phyloP scores from a whole-genome alignment of 2,797 vertebrate species.

The Melanotaenia boesemani region DNA sequence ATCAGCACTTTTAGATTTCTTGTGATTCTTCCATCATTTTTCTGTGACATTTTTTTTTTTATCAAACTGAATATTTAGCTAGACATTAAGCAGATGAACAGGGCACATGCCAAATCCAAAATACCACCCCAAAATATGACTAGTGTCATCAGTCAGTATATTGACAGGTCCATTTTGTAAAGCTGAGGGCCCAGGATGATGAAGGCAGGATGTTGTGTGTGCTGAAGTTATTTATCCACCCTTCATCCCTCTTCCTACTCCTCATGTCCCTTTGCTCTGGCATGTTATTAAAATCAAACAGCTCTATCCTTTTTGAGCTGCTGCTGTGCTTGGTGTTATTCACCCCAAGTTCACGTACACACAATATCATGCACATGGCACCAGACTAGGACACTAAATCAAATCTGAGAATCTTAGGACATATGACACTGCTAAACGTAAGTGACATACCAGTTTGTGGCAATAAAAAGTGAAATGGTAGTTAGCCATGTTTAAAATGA shows the following conservation, averaged over 20 bases:
- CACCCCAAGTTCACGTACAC: conserved; percentile 28
- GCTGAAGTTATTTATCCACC: conserved; percentile 61
- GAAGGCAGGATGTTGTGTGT: conserved; percentile 44
- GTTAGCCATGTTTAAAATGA: no score
- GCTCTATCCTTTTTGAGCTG: conserved; percentile 56
- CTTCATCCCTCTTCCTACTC: conserved; percentile 40
- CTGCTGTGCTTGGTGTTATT: conserved; percentile 35
- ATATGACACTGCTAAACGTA: conserved; percentile 43
- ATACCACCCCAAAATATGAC: conserved; percentile 1
- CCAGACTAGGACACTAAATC: conserved; percentile 28
- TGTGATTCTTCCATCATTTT: no score
- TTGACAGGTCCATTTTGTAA: conserved; percentile 33
- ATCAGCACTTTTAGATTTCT: no score
- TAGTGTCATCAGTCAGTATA: conserved; percentile 33
- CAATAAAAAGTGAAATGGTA: not conserved
- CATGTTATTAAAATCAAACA: conserved; percentile 82
- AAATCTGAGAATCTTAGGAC: conserved; percentile 44
- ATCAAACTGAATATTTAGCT: conserved; percentile 7
- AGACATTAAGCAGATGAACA: not conserved
- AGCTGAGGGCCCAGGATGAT: conserved; percentile 26
- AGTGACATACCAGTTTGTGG: conserved; percentile 4
- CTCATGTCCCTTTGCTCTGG: conserved; percentile 58
- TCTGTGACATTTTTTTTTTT: not conserved
- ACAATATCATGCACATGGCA: conserved; percentile 21
- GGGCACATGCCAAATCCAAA: not conserved